Conservation (phyloP, 1,140 invertebrate genomes). For the Anoplophora glabripennis region DNA sequence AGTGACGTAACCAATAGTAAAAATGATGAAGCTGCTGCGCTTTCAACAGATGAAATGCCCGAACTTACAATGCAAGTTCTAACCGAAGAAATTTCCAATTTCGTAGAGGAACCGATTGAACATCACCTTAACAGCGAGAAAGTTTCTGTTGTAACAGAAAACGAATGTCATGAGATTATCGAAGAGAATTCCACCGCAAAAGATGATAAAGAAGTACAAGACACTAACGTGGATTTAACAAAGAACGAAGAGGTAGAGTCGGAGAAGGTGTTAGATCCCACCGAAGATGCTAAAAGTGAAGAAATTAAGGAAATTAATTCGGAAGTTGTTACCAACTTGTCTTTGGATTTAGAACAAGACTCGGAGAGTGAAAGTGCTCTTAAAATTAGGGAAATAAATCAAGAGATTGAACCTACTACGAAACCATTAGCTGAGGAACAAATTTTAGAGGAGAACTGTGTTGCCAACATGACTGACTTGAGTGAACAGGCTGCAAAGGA, state of each 20-base stretch:
- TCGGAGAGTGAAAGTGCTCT: constrained; percentile 18
- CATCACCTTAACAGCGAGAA: too few species aligned
- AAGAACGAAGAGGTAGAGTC: constrained; percentile 5
- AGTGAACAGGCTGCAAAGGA: constrained; percentile 4
- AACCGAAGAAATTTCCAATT: too few species aligned
- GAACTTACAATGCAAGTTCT: too few species aligned
- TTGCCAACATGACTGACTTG: constrained; percentile 6
- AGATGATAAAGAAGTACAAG: too few species aligned
- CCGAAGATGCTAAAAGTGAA: background rate
- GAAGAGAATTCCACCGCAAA: too few species aligned
- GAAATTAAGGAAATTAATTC: background rate
- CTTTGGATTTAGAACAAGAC: background rate
- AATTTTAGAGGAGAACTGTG: constrained; percentile 5
- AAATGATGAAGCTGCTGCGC: constrained; percentile 6
- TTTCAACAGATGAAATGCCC: too few species aligned
- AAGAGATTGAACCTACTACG: constrained; percentile 7
- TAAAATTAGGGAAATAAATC: constrained; percentile 13
- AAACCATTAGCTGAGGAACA: constrained; percentile 8
- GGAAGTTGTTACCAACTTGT: background rate
- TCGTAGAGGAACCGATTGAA: too few species aligned
- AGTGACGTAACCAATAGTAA: background rate
- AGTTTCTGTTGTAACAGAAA: too few species aligned
- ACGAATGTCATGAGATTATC: too few species aligned
- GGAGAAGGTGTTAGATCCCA: background rate
- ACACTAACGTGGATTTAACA: too few species aligned